These are phyloP conservation scores for Burhinus oedicnemus DNA, from an alignment of 2,113 vertebrate species.

Conservation along the genomic window DNA sequence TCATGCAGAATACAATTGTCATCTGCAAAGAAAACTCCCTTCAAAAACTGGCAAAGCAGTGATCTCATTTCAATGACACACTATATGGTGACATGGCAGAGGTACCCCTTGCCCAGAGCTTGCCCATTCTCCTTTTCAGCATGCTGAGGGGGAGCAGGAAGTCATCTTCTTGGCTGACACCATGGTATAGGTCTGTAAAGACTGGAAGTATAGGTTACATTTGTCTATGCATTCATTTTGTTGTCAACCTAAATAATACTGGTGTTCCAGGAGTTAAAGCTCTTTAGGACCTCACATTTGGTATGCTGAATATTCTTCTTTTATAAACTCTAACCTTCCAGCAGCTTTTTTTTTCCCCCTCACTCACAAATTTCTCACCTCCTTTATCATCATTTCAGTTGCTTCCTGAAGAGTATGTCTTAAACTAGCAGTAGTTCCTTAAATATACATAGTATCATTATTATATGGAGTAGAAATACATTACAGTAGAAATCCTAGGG, in stretches of 20 bases:
- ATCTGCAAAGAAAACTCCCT: neutral
- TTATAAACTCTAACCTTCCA: neutral
- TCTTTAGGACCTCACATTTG: neutral
- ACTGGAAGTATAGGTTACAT: neutral
- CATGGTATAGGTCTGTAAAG: neutral
- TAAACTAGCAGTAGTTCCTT: neutral
- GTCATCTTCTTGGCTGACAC: neutral
- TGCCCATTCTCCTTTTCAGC: neutral
- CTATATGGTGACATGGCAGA: neutral
- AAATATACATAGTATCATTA: neutral
- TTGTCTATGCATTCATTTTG: neutral
- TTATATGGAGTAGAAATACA: neutral
- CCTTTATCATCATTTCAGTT: fast-evolving
- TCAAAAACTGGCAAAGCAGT: neutral
- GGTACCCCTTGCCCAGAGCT: no score
- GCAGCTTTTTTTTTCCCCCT: neutral
- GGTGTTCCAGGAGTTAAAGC: neutral
- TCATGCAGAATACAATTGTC: neutral
- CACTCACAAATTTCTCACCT: neutral
- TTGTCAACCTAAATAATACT: neutral
- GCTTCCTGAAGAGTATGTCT: neutral
- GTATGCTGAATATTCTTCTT: neutral
- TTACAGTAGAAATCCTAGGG: neutral
- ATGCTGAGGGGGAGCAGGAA: neutral
- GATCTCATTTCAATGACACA: neutral